Conservation (phyloP, 2,797 vertebrate species). For the Carcharodon carcharias region DNA sequence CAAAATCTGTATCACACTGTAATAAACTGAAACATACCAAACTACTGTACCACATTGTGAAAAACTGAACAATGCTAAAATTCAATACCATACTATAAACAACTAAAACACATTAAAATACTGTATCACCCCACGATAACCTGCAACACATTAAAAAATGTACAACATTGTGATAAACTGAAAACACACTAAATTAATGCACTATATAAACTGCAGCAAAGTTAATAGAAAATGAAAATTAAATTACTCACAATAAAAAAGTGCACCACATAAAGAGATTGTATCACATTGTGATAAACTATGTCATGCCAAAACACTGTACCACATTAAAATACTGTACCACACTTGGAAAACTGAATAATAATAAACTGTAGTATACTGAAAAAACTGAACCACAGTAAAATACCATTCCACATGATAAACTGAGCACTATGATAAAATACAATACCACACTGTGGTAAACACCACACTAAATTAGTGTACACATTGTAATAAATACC, state of each 20-base stretch:
- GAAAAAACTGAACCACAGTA: neutral
- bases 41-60: neutral
- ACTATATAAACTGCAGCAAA: neutral
- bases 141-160: neutral
- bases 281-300: neutral
- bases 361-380: neutral
- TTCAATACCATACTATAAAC: neutral
- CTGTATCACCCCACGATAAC: neutral
- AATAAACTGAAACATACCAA: neutral
- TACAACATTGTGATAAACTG: neutral
- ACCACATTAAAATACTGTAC: neutral
- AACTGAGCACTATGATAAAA: neutral
- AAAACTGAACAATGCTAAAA: neutral
- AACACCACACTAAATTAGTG: neutral
- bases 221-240: neutral
- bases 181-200: neutral
- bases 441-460: too few species aligned
- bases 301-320: neutral
- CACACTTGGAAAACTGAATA: neutral
- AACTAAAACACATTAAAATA: neutral
- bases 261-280: neutral
- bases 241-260: neutral
- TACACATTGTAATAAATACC: neutral
- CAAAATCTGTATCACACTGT: neutral
- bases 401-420: neutral